phyloP scores from a whole-genome alignment of 1,140 invertebrate species.

The Cotesia chilonis region DNA sequence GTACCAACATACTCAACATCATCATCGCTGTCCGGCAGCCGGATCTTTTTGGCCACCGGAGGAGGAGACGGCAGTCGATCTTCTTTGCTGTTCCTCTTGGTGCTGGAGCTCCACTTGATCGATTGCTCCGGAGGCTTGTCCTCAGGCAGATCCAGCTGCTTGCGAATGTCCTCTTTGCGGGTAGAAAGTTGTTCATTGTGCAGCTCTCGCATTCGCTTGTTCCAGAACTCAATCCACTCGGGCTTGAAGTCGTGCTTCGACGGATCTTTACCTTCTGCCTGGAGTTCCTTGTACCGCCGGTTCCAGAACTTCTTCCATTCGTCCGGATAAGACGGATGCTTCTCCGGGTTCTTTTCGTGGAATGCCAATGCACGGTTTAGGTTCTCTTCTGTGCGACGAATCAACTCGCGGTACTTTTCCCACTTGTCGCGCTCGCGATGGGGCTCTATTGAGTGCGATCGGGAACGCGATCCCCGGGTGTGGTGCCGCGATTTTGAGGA shows the following conservation, averaged over 20 bases:
- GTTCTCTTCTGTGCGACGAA: conserved; percentile 66
- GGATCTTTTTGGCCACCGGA: conserved; percentile 45
- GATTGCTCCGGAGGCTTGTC: conserved; percentile 55
- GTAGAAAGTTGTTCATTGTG: conserved; percentile 73
- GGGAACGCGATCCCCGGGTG: conserved; percentile 44
- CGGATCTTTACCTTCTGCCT: conserved; percentile 78
- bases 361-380: conserved; percentile 69
- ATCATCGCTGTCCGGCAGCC: conserved; percentile 59
- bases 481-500: conserved; percentile 17
- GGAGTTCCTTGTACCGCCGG: conserved; percentile 80
- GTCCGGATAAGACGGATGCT: conserved; percentile 83
- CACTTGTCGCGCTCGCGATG: conserved; percentile 67
- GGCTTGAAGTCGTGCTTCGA: conserved; percentile 84
- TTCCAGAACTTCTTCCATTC: conserved; percentile 91
- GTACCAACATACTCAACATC: conserved; percentile 62
- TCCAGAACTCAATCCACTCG: conserved; percentile 87
- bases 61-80: conserved; percentile 34
- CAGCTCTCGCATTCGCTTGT: conserved; percentile 78
- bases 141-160: conserved; percentile 64
- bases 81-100: conserved; percentile 31
- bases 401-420: conserved; percentile 67
- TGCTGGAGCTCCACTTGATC: conserved; percentile 20
- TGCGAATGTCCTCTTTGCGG: conserved; percentile 68
- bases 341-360: conserved; percentile 84
- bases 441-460: conserved; percentile 49